Evolutionary conservation across 2,113 vertebrate species (phyloP).

Genomic region (Stegostoma tigrinum): DNA sequence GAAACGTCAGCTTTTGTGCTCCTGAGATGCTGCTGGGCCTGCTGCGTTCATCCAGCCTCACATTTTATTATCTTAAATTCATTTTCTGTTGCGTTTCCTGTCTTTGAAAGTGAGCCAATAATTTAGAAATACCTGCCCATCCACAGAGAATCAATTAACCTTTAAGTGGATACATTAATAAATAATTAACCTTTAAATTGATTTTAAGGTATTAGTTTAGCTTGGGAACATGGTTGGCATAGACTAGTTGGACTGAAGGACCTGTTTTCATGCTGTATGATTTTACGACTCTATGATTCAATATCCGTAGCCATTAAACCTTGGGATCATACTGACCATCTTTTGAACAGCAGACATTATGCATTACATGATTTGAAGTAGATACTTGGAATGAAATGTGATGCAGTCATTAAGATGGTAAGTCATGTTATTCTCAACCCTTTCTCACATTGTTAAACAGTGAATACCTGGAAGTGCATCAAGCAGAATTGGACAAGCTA

Average conservation of each 20-base stretch:
- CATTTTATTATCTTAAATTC: no score
- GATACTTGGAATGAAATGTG: neutral
- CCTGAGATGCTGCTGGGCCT: no score
- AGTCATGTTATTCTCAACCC: neutral
- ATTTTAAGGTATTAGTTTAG: neutral
- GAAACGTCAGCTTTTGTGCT: no score
- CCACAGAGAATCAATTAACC: neutral
- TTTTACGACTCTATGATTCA: no score
- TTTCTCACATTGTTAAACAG: conserved; percentile 49
- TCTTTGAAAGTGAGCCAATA: neutral
- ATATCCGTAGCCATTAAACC: neutral
- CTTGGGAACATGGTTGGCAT: no score
- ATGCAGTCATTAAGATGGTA: neutral
- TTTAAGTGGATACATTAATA: neutral
- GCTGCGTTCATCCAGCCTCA: no score
- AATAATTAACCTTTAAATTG: neutral
- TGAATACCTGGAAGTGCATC: conserved; percentile 90
- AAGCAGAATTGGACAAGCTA: conserved; percentile 86
- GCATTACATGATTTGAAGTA: neutral
- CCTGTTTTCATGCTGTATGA: no score
- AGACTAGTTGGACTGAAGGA: no score
- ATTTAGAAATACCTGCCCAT: neutral
- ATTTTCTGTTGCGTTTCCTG: neutral
- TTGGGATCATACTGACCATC: neutral
- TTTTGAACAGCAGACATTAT: neutral